phyloP scores from a whole-genome alignment of 1,140 invertebrate genomes.

The Papilio polytes region DNA sequence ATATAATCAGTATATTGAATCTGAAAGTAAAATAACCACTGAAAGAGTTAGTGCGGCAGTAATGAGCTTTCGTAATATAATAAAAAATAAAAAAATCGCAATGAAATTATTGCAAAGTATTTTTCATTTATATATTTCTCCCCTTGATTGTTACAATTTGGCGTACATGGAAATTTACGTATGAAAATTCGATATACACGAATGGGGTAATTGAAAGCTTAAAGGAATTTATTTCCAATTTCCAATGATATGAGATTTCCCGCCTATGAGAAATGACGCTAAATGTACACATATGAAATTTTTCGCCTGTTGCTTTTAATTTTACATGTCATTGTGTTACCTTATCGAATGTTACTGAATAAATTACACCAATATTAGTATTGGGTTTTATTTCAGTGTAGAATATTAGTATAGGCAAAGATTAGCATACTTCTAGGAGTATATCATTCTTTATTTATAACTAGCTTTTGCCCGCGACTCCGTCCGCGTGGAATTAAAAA shows the following conservation, averaged over 20 bases:
- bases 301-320: conserved; percentile 60
- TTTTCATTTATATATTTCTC: conserved; percentile 12
- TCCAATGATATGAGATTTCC: conserved; percentile 75
- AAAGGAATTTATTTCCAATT: conserved; percentile 83
- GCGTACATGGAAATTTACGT: conserved; percentile 60
- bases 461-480: too few species aligned
- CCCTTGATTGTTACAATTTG: conserved; percentile 40
- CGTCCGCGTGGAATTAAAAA: too few species aligned
- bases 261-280: conserved; percentile 65
- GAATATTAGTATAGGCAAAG: too few species aligned
- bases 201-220: conserved; percentile 81
- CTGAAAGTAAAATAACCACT: too few species aligned
- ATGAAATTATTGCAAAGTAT: neutral
- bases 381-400: neutral
- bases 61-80: too few species aligned
- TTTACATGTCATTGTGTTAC: conserved; percentile 35
- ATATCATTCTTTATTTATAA: too few species aligned
- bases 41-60: too few species aligned
- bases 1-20: too few species aligned
- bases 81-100: too few species aligned
- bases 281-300: conserved; percentile 59
- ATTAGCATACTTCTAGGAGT: too few species aligned
- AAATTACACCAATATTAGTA: neutral
- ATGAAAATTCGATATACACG: conserved; percentile 70
- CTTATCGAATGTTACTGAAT: conserved; percentile 18